Evolutionary conservation across 2,888 invertebrate species (phyloP), one percentile per base, ranked within the genome.

Genomic region (Pinctada fucata): DNA sequence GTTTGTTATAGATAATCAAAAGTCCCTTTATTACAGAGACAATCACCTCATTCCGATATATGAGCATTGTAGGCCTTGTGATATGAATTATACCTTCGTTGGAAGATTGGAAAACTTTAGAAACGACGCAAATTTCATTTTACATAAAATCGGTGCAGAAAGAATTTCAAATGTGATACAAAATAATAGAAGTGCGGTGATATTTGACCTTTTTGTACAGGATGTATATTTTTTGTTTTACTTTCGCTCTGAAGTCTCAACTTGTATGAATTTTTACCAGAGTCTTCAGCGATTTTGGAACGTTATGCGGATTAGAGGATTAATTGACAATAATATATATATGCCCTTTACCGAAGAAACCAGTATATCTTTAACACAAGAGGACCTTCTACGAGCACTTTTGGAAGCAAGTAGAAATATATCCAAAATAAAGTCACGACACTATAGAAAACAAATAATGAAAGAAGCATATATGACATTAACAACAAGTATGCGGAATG

Each of bases 21-120:
- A 72, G n/a, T 47, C 63, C 10, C 77, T 81, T 4, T 16, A 48
- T 0, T 78, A 76, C 48, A 31, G 83, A 47, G 83, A 86, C 50
- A 81, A 80, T 2, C 86, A 86, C 81, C 85, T 85, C 78, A 65
- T 81, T 31, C 81, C 84, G 1, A 84, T 80, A 70, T 83, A 77
- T 52, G 82, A 83, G 45, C 86, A 86, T 48, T 86, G 86, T 66
- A 67, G 83, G 2, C 86, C 85, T 3, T 86, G 86, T 72, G 58
- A 70, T 3, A 65, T 85, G 6, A 72, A 74, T 31, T 85, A 81
- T 51, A 80, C 83, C 58, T 79, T 82, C 6, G 85, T 86, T 6
- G 86, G 85, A 6, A 84, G 84, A 68, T 82, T 85, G 67, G 86
- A 86, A 70, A 78, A 83, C 1, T 70, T 86, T 3, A 75, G 75